phyloP scores from a whole-genome alignment of 1,140 invertebrate genomes.

The Rhopalosiphum padi region DNA sequence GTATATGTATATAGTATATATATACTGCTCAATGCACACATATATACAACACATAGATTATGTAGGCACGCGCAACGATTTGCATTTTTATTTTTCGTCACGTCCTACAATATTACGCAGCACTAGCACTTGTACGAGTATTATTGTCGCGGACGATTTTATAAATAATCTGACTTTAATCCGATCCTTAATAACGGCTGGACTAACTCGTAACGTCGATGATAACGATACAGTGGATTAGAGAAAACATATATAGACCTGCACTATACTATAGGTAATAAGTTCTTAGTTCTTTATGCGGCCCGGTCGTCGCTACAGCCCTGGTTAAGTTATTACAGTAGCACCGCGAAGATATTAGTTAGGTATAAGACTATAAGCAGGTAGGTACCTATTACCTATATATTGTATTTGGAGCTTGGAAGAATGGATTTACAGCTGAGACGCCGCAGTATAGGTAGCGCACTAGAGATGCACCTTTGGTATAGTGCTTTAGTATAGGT shows the following conservation, averaged over 20 bases:
- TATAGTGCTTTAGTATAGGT: too few relatives aligned
- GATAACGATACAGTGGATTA: not conserved
- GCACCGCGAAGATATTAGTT: too few relatives aligned
- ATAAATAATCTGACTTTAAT: not conserved
- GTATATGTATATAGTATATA: not conserved
- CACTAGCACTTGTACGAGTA: not conserved
- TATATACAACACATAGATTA: not conserved
- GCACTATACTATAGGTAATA: too few relatives aligned
- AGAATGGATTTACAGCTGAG: too few relatives aligned
- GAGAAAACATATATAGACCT: not conserved
- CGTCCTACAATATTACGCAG: not conserved
- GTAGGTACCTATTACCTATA: too few relatives aligned
- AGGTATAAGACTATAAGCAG: too few relatives aligned
- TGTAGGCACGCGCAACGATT: not conserved
- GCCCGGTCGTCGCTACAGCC: too few relatives aligned
- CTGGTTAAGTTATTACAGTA: too few relatives aligned
- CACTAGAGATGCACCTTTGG: too few relatives aligned
- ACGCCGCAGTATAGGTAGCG: too few relatives aligned
- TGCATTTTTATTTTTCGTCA: conserved; percentile 7
- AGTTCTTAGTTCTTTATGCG: too few relatives aligned
- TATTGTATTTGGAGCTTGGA: too few relatives aligned
- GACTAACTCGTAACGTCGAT: not conserved
- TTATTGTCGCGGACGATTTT: not conserved
- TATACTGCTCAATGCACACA: not conserved
- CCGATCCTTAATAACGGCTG: not conserved